Evolutionary conservation across 2,888 invertebrate species (phyloP), one percentile per base, ranked within the genome.

Genomic region (Mactromeris polynyma): DNA sequence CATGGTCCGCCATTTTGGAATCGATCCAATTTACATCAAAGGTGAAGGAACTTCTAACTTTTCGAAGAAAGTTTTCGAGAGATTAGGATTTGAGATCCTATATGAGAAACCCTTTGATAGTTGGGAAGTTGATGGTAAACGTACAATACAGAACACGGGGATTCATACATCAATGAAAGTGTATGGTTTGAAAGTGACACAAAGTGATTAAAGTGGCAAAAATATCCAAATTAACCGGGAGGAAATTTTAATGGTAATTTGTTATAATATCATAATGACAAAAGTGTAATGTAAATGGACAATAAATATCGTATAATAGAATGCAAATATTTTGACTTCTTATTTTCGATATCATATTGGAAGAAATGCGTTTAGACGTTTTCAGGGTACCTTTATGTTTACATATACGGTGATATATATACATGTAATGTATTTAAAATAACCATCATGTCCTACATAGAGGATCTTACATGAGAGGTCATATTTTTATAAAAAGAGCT

Each of bases 31-130:
- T 38, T 86, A 77, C 36, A 58, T 89, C 6, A 86, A 83, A 80
- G 89, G 69, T 7, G 89, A 89, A 38, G 81, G 81, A 9, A 77
- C 86, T 21, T 86, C 86, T 4, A 83, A 86, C 17, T 89, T 31
- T 51, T 86, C 89, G 0, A 69, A 86, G 54, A 86, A 73, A 19
- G 80, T 89, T 17, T 89, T 46, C 51, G 86, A 83, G 73, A 83
- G 83, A 21, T 36, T 54, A 17, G 85, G 83, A 19, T 86, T 86
- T 54, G 86, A 86, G 46, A 38, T 26, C 17, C 38, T 89, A 36
- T 81, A 26, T 77, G 86, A 86, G 36, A 4, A 84, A 77, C 54
- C n/a, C 0, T 86, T 26, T 54, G 84, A 83, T 9, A n/a, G 46
- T 2, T 86, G 83, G 86, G 36, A 19, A 33, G 81, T 86, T 0